Conservation (phyloP, 2,113 vertebrate species). For the Maccullochella peelii region DNA sequence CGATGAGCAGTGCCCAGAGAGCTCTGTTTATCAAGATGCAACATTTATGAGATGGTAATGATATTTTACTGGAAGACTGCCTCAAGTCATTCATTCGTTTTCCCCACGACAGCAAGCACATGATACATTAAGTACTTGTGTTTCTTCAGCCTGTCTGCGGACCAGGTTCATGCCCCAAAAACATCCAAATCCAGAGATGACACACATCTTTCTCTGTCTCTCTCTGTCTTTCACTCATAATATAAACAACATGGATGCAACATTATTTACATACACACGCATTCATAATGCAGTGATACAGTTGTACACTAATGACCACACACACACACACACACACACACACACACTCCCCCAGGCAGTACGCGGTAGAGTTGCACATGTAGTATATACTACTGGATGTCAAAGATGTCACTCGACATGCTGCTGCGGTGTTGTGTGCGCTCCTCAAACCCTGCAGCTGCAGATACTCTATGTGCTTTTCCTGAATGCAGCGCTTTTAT, state of each 20-base stretch:
- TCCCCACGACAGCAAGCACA: background rate
- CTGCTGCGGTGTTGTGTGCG: conserved; percentile 9
- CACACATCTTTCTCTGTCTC: no score
- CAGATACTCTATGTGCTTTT: background rate
- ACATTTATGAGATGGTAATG: conserved; percentile 44
- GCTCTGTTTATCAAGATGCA: conserved; percentile 28
- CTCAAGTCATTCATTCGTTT: conserved; percentile 39
- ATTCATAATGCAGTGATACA: conserved; percentile 31
- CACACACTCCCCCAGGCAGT: background rate
- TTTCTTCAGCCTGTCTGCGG: background rate
- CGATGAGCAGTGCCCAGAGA: conserved; percentile 18
- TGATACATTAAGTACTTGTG: no score
- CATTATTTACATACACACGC: conserved; percentile 15
- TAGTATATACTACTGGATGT: background rate
- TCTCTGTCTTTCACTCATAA: background rate
- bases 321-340: background rate
- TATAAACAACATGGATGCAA: background rate
- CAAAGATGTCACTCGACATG: background rate
- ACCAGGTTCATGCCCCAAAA: background rate
- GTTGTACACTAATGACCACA: background rate
- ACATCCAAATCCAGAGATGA: no score
- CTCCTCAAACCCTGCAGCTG: conserved; percentile 11
- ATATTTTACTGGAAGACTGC: conserved; percentile 36
- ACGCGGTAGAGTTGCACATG: no score
- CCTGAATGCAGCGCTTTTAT: conserved; percentile 26